Conservation (phyloP, 2,113 vertebrate species). For the Labrus mixtus region DNA sequence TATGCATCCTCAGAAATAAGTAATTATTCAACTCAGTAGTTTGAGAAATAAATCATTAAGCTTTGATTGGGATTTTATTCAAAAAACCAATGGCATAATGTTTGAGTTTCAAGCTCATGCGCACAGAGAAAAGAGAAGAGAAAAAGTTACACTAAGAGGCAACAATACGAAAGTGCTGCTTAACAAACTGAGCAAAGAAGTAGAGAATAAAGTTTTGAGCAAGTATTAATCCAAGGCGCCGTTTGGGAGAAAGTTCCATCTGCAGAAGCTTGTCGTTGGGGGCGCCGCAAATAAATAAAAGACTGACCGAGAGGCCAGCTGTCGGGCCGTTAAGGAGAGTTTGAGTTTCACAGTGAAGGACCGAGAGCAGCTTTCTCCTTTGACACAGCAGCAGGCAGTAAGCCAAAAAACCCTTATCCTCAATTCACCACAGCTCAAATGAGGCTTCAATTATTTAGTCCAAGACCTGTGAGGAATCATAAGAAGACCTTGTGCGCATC, state of each 20-base stretch:
- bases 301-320: constrained; percentile 13
- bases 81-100: background rate
- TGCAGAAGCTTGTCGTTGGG: constrained; percentile 33
- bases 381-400: constrained; percentile 45
- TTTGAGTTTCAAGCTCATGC: background rate
- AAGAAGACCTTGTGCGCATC: constrained; percentile 30
- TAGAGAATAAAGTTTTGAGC: constrained; percentile 4
- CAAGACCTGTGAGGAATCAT: constrained; percentile 37
- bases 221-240: constrained; percentile 33
- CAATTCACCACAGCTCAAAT: constrained; percentile 53
- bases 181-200: constrained; percentile 11
- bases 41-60: constrained; percentile 11
- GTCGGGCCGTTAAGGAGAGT: background rate
- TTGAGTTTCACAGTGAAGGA: constrained; percentile 31
- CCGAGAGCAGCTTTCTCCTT: constrained; percentile 27
- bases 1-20: background rate
- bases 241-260: constrained; percentile 11
- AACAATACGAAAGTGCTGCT: background rate
- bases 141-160: background rate
- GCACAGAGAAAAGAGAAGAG: background rate
- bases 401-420: constrained; percentile 49
- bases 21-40: background rate
- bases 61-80: background rate
- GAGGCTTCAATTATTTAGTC: constrained; percentile 65
- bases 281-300: constrained; percentile 41